Evolutionary conservation across 64 coral and sea anemone species (phyloP), one percentile per base, ranked within the genome.

Genomic region (Montipora foliosa): DNA sequence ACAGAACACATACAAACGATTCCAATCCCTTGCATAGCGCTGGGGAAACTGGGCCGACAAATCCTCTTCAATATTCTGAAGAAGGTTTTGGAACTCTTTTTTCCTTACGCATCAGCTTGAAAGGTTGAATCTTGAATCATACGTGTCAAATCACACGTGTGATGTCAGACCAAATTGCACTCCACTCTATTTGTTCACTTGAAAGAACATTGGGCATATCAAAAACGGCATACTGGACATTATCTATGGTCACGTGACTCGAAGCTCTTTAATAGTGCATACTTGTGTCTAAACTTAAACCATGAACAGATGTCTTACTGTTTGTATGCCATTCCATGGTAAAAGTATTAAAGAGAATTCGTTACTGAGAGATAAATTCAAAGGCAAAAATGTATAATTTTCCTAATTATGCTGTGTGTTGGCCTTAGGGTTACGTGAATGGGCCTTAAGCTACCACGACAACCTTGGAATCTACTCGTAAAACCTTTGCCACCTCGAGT

Each of bases 1-100:
- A 81, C 17, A 81, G 11, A 24, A 51, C 79, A 81, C 79, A 81
- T 6, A 81, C 79, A 61, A 81, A 81, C 9, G 55, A 45, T n/a
- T 81, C 50, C 3, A 81, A 6, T 50, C 20, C 14, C 6, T 11
- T 8, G 47, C n/a, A 81, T 10, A 81, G 4, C 17, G 53, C 79
- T n/a, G 53, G 49, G 12, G 79, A 8, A 22, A 81, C 37, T 37
- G 37, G 37, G 37, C 1, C 12, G 79, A 81, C 16, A 48, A 81
- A 5, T 81, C 13, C 8, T 81, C 25, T 12, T 50, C 0, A 53
- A 81, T 17, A 12, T 57, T 81, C 17, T 53, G 5, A 61, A 81
- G 22, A 48, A 81, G 16, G 8, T 3, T 49, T 46, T 81, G 79
- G 79, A 57, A 81, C 12, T 81, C 48, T 2, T 81, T 81, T 20